phyloP scores from a whole-genome alignment of 2,888 invertebrate genomes.

The Drosophila trichaetosa region DNA sequence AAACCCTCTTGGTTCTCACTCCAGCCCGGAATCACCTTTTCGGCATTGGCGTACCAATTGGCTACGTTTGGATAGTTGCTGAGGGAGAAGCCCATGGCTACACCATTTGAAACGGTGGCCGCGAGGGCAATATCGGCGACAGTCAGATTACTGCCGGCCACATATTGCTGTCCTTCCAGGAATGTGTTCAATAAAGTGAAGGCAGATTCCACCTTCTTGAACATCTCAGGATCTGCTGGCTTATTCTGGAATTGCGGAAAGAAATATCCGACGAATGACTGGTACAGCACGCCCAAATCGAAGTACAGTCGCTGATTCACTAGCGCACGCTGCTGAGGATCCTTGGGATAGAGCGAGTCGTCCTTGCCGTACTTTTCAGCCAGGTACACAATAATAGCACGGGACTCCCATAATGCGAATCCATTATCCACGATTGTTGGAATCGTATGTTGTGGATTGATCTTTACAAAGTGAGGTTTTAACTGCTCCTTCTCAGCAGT shows the following conservation, averaged over 20 bases:
- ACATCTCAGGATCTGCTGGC: slow-evolving; percentile 88
- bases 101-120: slow-evolving; percentile 89
- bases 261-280: slow-evolving; percentile 89
- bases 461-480: slow-evolving; percentile 89
- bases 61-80: slow-evolving; percentile 88
- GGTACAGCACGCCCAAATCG: slow-evolving; percentile 90
- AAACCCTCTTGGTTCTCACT: slow-evolving; percentile 86
- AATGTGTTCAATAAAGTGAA: slow-evolving; percentile 89
- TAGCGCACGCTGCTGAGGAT: slow-evolving; percentile 89
- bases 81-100: slow-evolving; percentile 88
- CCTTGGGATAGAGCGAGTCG: slow-evolving; percentile 90
- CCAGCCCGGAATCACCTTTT: slow-evolving; percentile 87
- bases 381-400: slow-evolving; percentile 92
- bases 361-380: slow-evolving; percentile 92
- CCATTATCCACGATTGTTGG: slow-evolving; percentile 94
- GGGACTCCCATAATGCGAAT: slow-evolving; percentile 92
- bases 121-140: slow-evolving; percentile 90
- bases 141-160: slow-evolving; percentile 90
- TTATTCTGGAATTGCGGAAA: slow-evolving; percentile 87
- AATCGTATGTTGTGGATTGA: slow-evolving; percentile 93
- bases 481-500: slow-evolving; percentile 88
- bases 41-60: slow-evolving; percentile 87
- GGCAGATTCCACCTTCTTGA: slow-evolving; percentile 89
- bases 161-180: slow-evolving; percentile 89
- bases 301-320: slow-evolving; percentile 93